Evolutionary conservation across 53 echinoderm and acorn worm genomes (phyloP).

Genomic region (Holothuria scabra): DNA sequence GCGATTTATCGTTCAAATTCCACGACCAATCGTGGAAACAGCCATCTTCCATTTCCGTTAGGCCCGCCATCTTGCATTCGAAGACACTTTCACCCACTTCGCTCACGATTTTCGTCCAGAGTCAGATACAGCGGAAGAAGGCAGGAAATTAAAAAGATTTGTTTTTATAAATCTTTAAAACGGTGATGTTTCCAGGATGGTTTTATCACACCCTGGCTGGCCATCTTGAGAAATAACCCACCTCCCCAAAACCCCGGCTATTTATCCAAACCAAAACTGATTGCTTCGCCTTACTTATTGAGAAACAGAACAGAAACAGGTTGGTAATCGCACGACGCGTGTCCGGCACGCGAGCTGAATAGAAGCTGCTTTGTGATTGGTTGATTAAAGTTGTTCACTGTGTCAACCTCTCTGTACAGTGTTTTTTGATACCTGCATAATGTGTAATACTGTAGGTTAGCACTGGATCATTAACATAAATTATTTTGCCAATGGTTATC

Average conservation of each 20-base stretch:
- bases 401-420: too few species aligned
- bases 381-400: background rate
- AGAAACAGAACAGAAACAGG: slow-evolving; percentile 1
- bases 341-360: background rate
- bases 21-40: slow-evolving; percentile 92
- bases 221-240: slow-evolving; percentile 35
- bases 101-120: background rate
- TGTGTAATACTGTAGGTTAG: too few species aligned
- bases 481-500: too few species aligned
- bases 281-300: background rate
- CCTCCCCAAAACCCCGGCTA: slow-evolving; percentile 19
- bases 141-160: background rate
- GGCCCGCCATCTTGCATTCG: slow-evolving; percentile 65
- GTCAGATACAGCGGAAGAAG: background rate
- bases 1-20: slow-evolving; percentile 83
- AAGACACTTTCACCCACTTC: background rate
- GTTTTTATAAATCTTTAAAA: background rate
- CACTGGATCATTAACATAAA: too few species aligned
- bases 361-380: slow-evolving; percentile 14
- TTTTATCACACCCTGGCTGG: background rate
- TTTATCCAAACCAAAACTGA: slow-evolving; percentile 31
- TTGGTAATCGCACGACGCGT: slow-evolving; percentile 10
- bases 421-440: too few species aligned
- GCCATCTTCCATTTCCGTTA: slow-evolving; percentile 58
- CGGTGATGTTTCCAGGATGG: slow-evolving; percentile 37